A percentile compares a stretch with the other conserved stretches of the same genome.
phyloP scores from a whole-genome alignment of 2,113 vertebrate genomes.

The Coracopsis vasa region DNA sequence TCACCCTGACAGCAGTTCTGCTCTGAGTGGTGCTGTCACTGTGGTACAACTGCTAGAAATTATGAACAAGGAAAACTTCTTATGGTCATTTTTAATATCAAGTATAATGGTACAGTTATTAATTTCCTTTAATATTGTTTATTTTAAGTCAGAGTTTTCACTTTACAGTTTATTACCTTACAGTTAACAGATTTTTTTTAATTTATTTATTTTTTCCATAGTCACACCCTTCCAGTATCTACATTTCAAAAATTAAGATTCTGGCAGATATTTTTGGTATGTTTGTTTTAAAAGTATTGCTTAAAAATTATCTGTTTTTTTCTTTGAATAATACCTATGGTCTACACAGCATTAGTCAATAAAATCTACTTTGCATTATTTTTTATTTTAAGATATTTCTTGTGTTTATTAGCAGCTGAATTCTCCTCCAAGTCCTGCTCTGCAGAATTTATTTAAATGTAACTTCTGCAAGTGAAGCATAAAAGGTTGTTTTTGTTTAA shows the following conservation, averaged over 20 bases:
- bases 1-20: neutral
- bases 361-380: neutral
- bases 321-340: neutral
- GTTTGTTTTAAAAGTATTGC: neutral
- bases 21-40: neutral
- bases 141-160: neutral
- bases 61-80: neutral
- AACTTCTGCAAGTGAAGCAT: neutral
- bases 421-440: neutral
- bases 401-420: neutral
- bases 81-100: neutral
- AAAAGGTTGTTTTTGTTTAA: neutral
- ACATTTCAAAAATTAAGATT: neutral
- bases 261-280: neutral
- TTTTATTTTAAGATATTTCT: neutral
- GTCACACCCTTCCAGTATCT: neutral
- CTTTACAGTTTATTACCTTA: neutral
- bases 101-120: neutral
- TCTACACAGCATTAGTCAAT: neutral
- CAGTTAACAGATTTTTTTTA: neutral
- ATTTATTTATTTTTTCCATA: neutral
- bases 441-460: neutral
- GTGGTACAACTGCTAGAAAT: neutral
- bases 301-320: neutral
- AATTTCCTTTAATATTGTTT: neutral